Conservation (phyloP, 2,888 invertebrate genomes). For the Lepidocyrtoides sp. region DNA sequence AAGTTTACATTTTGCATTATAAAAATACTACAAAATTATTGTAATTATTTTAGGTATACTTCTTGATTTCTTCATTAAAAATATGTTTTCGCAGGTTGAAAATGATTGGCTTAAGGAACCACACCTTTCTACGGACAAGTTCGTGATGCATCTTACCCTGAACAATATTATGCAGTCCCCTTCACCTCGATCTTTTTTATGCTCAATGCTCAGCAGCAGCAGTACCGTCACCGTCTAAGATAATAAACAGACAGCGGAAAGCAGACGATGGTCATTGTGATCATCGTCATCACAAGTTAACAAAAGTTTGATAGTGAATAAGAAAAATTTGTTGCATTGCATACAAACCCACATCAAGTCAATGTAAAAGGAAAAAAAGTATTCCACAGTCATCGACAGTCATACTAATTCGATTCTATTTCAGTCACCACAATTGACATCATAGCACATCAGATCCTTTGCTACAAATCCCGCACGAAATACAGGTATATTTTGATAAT, state of each 20-base stretch:
- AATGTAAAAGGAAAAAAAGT: neutral
- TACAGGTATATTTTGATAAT: neutral
- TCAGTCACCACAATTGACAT: neutral
- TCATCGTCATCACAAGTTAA: neutral
- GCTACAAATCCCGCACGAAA: too few relatives aligned
- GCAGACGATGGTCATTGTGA: constrained; percentile 7
- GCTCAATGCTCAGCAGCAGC: neutral
- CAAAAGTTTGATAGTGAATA: neutral
- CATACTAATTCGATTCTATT: neutral
- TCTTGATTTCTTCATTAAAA: neutral
- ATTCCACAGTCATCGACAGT: too few relatives aligned
- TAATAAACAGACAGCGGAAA: neutral
- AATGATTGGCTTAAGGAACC: constrained; percentile 57
- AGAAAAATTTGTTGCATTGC: neutral
- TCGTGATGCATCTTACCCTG: constrained; percentile 77
- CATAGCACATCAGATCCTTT: neutral
- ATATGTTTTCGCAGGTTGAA: neutral
- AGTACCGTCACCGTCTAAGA: neutral
- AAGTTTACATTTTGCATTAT: neutral
- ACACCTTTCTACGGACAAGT: constrained; percentile 68
- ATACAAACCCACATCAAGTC: neutral
- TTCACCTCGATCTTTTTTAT: constrained; percentile 75
- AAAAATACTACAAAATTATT: neutral
- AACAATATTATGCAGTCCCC: constrained; percentile 66
- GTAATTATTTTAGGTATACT: neutral